These are phyloP conservation scores for Teleogryllus oceanicus DNA, from an alignment of 2,888 invertebrate species.

Conservation along the genomic window DNA sequence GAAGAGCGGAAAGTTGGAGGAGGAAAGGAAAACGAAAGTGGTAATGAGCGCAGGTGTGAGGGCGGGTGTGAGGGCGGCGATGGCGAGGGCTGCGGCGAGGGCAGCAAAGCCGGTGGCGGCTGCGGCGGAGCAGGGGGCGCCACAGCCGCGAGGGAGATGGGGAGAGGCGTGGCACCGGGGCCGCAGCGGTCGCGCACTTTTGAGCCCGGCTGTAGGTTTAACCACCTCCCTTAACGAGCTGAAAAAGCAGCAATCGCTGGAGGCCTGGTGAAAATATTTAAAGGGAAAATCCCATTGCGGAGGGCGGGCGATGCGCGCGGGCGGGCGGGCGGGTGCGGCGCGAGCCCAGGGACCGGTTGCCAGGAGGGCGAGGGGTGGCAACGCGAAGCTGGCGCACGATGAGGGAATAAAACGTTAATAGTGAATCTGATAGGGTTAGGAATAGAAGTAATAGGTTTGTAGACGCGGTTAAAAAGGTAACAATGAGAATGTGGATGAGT, in stretches of 20 bases:
- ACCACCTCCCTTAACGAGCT: slow-evolving; percentile 9
- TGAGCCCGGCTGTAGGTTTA: background rate
- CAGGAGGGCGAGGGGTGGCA: too few species aligned
- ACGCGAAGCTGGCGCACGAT: background rate
- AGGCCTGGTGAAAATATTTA: background rate
- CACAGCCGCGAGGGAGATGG: background rate
- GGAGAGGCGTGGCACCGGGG: background rate
- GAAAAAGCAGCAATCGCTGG: slow-evolving; percentile 11
- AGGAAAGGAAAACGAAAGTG: background rate
- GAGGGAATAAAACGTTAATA: background rate
- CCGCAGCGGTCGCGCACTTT: background rate
- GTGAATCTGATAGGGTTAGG: too few species aligned
- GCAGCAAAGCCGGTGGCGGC: background rate
- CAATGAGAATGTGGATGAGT: too few species aligned
- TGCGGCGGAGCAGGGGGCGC: background rate
- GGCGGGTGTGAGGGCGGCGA: background rate
- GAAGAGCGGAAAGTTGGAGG: background rate
- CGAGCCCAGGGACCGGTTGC: background rate
- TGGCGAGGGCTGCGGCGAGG: background rate
- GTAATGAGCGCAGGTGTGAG: background rate
- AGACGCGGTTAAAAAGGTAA: too few species aligned
- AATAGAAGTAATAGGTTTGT: too few species aligned
- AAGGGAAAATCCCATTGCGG: background rate
- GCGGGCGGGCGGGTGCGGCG: background rate
- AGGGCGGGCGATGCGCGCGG: background rate